Evolutionary conservation across 1,140 invertebrate genomes (phyloP).

Genomic region (Sinonovacula constricta): DNA sequence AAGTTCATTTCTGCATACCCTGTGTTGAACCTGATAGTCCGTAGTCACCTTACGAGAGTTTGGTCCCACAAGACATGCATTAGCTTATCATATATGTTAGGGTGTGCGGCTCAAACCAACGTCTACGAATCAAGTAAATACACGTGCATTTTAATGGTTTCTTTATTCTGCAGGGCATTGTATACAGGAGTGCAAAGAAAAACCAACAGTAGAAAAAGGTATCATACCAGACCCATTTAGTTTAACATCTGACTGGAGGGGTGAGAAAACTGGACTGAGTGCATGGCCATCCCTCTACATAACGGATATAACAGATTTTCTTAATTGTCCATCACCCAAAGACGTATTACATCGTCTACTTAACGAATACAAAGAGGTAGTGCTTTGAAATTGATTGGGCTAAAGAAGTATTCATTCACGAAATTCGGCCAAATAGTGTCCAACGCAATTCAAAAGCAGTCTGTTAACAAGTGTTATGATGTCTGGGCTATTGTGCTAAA

Average conservation of each 20-base stretch:
- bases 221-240: slow-evolving; percentile 22
- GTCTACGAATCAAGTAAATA: too few relatives aligned
- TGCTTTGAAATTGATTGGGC: neutral
- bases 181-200: slow-evolving; percentile 10
- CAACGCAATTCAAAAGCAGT: too few relatives aligned
- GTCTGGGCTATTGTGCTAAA: too few relatives aligned
- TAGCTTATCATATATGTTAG: too few relatives aligned
- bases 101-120: too few relatives aligned
- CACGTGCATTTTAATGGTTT: too few relatives aligned
- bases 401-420: neutral
- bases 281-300: slow-evolving; percentile 26
- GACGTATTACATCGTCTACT: neutral
- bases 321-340: neutral
- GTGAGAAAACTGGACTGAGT: slow-evolving; percentile 12
- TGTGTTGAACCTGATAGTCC: too few relatives aligned
- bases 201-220: neutral
- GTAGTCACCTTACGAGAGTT: too few relatives aligned
- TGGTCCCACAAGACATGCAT: too few relatives aligned
- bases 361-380: neutral
- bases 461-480: too few relatives aligned
- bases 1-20: too few relatives aligned
- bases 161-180: slow-evolving; percentile 25
- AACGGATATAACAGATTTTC: slow-evolving; percentile 12
- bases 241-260: slow-evolving; percentile 1
- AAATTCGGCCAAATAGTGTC: too few relatives aligned